phyloP scores from a whole-genome alignment of 2,888 invertebrate genomes.

The Ormyrus pomaceus region DNA sequence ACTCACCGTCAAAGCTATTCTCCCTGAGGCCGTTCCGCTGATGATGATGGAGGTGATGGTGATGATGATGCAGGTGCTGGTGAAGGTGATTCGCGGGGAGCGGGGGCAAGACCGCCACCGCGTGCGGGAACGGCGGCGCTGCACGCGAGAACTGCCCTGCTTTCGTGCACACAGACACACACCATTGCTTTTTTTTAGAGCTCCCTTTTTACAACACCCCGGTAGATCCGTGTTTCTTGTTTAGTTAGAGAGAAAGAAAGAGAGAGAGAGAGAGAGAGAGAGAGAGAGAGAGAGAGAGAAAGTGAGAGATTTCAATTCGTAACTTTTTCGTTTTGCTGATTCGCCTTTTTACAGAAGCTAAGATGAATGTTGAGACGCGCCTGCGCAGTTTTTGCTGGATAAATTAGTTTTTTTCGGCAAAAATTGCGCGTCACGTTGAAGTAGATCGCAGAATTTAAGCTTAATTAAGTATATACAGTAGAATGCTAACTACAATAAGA shows the following conservation, averaged over 20 bases:
- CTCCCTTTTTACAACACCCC: no score
- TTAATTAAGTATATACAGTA: constrained; percentile 24
- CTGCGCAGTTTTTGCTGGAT: background rate
- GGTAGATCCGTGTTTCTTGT: no score
- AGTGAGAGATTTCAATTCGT: no score
- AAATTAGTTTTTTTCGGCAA: background rate
- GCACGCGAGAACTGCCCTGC: constrained; percentile 64
- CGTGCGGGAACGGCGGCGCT: constrained; percentile 77
- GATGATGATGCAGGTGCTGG: constrained; percentile 59
- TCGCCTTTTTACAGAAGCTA: constrained; percentile 21
- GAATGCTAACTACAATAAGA: background rate
- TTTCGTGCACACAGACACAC: constrained; percentile 18
- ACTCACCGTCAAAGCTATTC: constrained; percentile 54
- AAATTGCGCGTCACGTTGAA: background rate
- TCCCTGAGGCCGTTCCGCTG: constrained; percentile 20
- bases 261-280: no score
- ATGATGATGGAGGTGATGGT: constrained; percentile 38
- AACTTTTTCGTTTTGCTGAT: background rate
- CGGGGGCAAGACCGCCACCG: constrained; percentile 81
- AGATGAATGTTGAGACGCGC: background rate
- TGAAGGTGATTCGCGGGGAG: constrained; percentile 73
- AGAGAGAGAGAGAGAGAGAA: no score
- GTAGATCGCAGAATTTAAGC: background rate
- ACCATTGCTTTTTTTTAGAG: constrained; percentile 5
- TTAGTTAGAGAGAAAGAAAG: background rate